A percentile compares a stretch with the other conserved stretches of the same genome.
phyloP scores from a whole-genome alignment of 1,140 invertebrate species.

The Heliconius eleuchia region DNA sequence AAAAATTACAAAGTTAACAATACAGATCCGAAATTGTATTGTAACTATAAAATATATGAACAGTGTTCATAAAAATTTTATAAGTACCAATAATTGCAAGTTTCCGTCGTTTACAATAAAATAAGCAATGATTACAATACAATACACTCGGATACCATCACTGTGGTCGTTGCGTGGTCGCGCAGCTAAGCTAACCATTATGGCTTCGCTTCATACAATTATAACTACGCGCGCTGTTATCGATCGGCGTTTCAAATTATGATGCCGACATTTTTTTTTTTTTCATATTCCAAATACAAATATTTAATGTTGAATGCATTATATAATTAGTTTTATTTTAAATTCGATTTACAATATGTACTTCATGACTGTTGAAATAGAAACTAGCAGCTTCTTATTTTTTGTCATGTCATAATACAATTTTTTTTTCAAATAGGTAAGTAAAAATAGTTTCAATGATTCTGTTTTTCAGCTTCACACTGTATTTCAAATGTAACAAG shows the following conservation, averaged over 20 bases:
- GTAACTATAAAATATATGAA: not conserved
- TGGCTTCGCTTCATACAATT: conserved; percentile 73
- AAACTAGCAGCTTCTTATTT: not conserved
- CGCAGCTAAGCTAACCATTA: conserved; percentile 56
- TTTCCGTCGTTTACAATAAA: conserved; percentile 63
- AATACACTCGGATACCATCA: conserved; percentile 55
- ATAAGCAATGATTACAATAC: conserved; percentile 58
- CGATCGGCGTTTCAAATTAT: conserved; percentile 52
- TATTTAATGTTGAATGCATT: not conserved
- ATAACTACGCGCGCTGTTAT: conserved; percentile 55
- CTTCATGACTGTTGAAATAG: not conserved
- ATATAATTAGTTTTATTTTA: not conserved
- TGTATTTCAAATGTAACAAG: too few relatives aligned
- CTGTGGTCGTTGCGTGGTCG: conserved; percentile 43
- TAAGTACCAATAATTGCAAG: conserved; percentile 53
- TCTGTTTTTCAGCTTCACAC: too few relatives aligned
- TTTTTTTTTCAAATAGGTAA: too few relatives aligned
- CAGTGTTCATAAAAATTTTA: not conserved
- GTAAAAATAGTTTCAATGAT: too few relatives aligned
- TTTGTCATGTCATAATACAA: too few relatives aligned
- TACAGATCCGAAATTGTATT: not conserved
- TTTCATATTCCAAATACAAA: not conserved
- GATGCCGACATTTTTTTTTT: conserved; percentile 21
- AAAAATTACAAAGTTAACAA: not conserved
- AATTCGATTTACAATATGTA: not conserved